phyloP scores from a whole-genome alignment of 2,797 vertebrate species.

The Gymnoscopelus microlampas region DNA sequence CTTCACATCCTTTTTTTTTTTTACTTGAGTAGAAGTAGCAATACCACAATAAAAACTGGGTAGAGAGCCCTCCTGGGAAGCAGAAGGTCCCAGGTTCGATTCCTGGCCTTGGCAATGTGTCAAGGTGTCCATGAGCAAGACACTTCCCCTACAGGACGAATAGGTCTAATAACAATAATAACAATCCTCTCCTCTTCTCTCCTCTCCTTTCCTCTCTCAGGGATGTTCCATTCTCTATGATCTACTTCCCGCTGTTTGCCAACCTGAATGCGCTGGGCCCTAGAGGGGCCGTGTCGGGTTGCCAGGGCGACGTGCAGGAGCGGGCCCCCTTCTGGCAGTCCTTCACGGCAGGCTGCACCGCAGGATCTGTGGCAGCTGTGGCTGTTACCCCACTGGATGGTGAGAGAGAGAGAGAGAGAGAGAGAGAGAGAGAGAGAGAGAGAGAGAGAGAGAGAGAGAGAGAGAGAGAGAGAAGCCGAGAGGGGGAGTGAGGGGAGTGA shows the following conservation, averaged over 20 bases:
- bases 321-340: slow-evolving; percentile 84
- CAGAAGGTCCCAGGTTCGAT: not conserved
- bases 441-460: no score
- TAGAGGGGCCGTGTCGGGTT: slow-evolving; percentile 30
- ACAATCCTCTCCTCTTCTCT: not conserved
- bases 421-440: not conserved
- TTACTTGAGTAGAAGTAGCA: no score
- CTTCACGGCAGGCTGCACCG: slow-evolving; percentile 78
- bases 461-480: no score
- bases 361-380: slow-evolving; percentile 85
- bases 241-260: slow-evolving; percentile 90
- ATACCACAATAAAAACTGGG: no score
- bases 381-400: slow-evolving; percentile 87
- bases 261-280: slow-evolving; percentile 83
- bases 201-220: slow-evolving; percentile 49
- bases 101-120: not conserved
- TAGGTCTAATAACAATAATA: not conserved
- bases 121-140: no score
- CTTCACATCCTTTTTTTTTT: not conserved
- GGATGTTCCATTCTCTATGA: slow-evolving; percentile 87
- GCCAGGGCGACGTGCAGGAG: slow-evolving; percentile 56
- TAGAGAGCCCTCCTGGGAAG: no score
- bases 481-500: no score
- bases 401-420: slow-evolving; percentile 37
- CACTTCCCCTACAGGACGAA: no score